These are phyloP conservation scores for Drosophila obscura DNA, from an alignment of 1,140 invertebrate genomes.

Conservation along the genomic window DNA sequence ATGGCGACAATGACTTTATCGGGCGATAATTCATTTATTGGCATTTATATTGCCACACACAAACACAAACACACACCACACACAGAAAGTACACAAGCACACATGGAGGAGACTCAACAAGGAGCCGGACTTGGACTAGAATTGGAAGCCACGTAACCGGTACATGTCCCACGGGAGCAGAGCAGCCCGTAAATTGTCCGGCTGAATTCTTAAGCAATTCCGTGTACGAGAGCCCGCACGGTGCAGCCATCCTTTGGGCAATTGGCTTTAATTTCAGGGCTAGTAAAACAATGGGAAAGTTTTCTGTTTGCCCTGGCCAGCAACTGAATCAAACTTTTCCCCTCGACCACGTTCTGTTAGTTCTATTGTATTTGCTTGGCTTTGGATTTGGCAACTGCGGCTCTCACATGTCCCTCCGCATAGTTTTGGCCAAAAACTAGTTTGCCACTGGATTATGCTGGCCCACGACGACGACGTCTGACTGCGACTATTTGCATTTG, in stretches of 20 bases:
- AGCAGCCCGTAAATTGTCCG: constrained; percentile 37
- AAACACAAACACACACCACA: constrained; percentile 9
- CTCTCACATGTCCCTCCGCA: constrained; percentile 13
- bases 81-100: neutral
- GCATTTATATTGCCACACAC: constrained; percentile 45
- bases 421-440: constrained; percentile 26
- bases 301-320: constrained; percentile 26
- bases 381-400: neutral
- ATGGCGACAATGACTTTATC: constrained; percentile 76
- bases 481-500: constrained; percentile 2
- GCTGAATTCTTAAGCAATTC: constrained; percentile 32
- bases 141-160: constrained; percentile 21
- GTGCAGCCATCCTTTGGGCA: constrained; percentile 24
- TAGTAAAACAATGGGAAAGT: constrained; percentile 25
- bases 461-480: neutral
- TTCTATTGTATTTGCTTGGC: constrained; percentile 59
- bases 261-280: constrained; percentile 61
- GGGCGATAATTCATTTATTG: constrained; percentile 77
- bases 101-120: constrained; percentile 14
- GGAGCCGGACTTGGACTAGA: neutral
- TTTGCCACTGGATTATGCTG: constrained; percentile 29
- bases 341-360: constrained; percentile 31
- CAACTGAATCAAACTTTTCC: constrained; percentile 43
- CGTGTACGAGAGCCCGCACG: constrained; percentile 6
- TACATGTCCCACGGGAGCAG: constrained; percentile 29